Evolutionary conservation across 2,113 vertebrate species (phyloP), one percentile per base, ranked within the genome.

Genomic region (Pelvicachromis taeniatus): DNA sequence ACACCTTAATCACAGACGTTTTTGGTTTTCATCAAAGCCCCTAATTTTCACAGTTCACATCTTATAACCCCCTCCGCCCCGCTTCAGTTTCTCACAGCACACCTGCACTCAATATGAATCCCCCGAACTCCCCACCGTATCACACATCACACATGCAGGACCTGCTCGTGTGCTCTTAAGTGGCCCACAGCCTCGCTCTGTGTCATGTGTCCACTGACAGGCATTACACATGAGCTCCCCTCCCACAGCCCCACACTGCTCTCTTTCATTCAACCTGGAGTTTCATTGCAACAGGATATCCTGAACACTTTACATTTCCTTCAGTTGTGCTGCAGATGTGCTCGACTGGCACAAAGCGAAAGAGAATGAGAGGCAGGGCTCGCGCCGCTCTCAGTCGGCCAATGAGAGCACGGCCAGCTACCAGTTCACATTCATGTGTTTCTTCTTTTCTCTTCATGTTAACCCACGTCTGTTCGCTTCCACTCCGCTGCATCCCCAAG

Each of bases 271-370:
- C 81, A 91, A 91, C 89, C 89, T 92, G 85, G 83, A 88, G 84
- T 92, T 93, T 95, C 92, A 93, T 91, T 93, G 86, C 85, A 81
- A 89, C 93, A 94, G 96, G 96, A 96, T 95, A 95, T 96, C 95
- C 95, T 94, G 92, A 92, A 91, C 91, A 91, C 93, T 93, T 94
- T 93, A 94, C 89, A 85, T 91, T 94, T 93, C 93, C 93, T 80
- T 94, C 93, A 92, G 89, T 95, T 94, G 93, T 89, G 92, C 85
- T 73, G 90, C 96, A 96, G 93, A 95, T 96, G 94, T 96, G 91
- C 84, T 83, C 16, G 19, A 83, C 78, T 79, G 79, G 89, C 85
- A 86, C 84, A 90, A 81, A 88, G 77, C 7, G 29, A 89, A 54
- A 89, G 33, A 81, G 38, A 84, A 63, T 75, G 23, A 68, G 77